Percentiles rank a stretch among this genome's conserved stretches.
These are phyloP conservation scores for Drosophila colorata DNA, from an alignment of 2,888 invertebrate genomes.

Conservation along the genomic window DNA sequence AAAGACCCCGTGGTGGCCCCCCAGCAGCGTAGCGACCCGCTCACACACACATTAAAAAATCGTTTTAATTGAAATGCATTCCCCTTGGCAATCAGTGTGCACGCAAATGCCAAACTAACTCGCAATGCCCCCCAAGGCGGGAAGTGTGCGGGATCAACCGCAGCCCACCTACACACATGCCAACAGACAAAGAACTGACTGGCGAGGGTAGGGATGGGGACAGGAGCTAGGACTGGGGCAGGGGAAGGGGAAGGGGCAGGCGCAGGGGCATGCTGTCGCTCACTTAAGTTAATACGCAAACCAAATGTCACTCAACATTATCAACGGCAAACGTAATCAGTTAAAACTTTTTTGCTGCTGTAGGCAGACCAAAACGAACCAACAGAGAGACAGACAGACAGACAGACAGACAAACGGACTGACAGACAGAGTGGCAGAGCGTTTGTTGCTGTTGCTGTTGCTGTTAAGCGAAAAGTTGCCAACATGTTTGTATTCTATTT, in stretches of 20 bases:
- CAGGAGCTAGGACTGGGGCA: not conserved
- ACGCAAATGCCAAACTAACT: constrained; percentile 64
- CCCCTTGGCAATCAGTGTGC: constrained; percentile 68
- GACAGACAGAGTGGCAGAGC: constrained; percentile 19
- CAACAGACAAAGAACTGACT: constrained; percentile 10
- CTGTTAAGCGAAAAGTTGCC: constrained; percentile 65
- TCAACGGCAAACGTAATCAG: constrained; percentile 80
- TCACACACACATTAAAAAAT: constrained; percentile 65
- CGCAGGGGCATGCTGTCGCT: constrained; percentile 59
- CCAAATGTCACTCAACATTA: constrained; percentile 81
- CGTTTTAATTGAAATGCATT: constrained; percentile 75
- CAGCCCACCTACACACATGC: constrained; percentile 25
- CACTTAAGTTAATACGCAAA: constrained; percentile 81
- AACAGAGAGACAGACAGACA: constrained; percentile 17
- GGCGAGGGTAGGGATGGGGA: not conserved
- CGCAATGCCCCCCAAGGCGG: constrained; percentile 29
- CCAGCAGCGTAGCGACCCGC: constrained; percentile 9
- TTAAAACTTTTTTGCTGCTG: constrained; percentile 68
- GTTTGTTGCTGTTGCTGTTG: constrained; percentile 20
- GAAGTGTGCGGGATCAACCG: constrained; percentile 27
- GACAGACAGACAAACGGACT: constrained; percentile 9
- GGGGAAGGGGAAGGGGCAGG: not conserved
- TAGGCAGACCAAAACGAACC: constrained; percentile 44
- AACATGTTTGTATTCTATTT: constrained; percentile 73
- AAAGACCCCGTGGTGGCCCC: not conserved